Evolutionary conservation across 1,140 invertebrate species (phyloP).

Genomic region (Drosophila rufa): DNA sequence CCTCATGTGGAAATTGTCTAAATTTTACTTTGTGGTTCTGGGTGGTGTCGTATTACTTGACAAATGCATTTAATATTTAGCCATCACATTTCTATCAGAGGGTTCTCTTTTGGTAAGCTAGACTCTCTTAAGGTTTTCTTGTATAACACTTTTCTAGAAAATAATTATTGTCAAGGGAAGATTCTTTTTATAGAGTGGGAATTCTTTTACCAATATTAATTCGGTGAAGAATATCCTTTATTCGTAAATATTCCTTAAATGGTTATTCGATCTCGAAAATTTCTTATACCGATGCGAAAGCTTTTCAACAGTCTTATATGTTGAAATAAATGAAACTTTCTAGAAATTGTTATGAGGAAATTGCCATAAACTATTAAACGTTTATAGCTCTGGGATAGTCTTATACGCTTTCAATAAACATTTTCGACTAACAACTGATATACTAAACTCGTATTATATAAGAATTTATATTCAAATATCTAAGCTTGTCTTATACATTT

Average conservation of each 20-base stretch:
- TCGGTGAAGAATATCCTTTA: no score
- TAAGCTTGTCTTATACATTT: background rate
- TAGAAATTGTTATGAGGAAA: no score
- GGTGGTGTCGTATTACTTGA: background rate
- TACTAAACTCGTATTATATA: background rate
- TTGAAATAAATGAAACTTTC: no score
- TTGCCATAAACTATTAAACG: no score
- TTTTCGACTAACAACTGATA: no score
- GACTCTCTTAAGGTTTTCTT: background rate
- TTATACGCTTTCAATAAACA: background rate
- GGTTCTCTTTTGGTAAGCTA: background rate
- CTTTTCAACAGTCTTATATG: background rate
- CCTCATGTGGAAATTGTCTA: background rate
- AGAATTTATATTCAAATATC: no score
- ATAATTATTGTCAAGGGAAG: background rate
- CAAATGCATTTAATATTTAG: conserved; percentile 5
- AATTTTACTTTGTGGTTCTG: conserved; percentile 4
- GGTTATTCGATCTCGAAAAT: background rate
- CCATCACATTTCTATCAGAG: background rate
- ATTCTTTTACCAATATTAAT: background rate
- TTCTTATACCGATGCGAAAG: background rate
- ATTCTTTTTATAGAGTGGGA: background rate
- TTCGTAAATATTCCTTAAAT: background rate
- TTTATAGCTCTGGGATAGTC: no score
- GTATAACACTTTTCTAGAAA: conserved; percentile 18